Conservation (phyloP, 2,888 invertebrate species). For the Sesia bembeciformis region DNA sequence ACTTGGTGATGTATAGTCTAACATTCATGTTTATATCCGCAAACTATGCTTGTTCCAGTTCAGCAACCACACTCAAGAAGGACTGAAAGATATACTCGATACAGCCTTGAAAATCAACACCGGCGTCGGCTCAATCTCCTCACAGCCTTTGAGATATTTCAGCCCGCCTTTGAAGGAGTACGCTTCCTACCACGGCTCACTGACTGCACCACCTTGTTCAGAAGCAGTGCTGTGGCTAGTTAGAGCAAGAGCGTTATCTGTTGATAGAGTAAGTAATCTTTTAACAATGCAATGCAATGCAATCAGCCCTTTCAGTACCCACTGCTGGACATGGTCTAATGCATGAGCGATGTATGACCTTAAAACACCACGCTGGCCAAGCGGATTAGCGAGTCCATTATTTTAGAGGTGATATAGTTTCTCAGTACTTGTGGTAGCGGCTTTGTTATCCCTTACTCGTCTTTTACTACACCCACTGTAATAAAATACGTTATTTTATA, state of each 20-base stretch:
- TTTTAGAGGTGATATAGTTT: too few species aligned
- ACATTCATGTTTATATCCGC: too few species aligned
- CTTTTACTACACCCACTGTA: too few species aligned
- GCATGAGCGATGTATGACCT: too few species aligned
- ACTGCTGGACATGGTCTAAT: too few species aligned
- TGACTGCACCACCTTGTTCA: slow-evolving; percentile 46
- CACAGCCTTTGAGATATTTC: slow-evolving; percentile 24
- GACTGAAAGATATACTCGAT: slow-evolving; percentile 23
- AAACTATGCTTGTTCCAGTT: slow-evolving; percentile 23
- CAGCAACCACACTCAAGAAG: slow-evolving; percentile 29
- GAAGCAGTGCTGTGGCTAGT: slow-evolving; percentile 51
- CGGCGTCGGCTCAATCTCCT: slow-evolving; percentile 3
- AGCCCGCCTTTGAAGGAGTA: slow-evolving; percentile 42
- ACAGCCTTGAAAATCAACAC: slow-evolving; percentile 4
- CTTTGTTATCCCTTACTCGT: too few species aligned
- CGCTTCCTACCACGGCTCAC: slow-evolving; percentile 48
- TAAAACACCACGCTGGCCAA: too few species aligned
- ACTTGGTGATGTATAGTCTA: too few species aligned
- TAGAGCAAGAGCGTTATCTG: slow-evolving; percentile 31
- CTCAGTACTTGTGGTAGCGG: too few species aligned
- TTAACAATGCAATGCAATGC: background rate
- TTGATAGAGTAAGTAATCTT: slow-evolving; percentile 31
- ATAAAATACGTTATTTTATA: too few species aligned
- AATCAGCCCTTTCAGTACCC: too few species aligned
- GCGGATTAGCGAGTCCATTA: too few species aligned